phyloP scores from a whole-genome alignment of 2,797 vertebrate species.

The Apodemus agrarius region DNA sequence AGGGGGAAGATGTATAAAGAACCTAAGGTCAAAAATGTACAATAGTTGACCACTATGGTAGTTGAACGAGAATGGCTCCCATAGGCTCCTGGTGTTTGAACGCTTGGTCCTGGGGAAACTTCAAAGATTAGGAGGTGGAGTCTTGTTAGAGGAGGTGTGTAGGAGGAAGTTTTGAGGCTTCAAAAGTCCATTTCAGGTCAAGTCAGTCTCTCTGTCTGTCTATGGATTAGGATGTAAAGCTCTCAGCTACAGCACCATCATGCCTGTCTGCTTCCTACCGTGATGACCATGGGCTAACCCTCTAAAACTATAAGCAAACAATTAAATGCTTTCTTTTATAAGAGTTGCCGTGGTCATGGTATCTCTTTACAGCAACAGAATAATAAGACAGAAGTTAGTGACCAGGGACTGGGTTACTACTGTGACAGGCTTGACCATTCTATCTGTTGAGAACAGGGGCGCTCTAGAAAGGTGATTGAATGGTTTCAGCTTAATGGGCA shows the following conservation, averaged over 20 bases:
- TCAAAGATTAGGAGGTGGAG: neutral
- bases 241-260: neutral
- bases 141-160: neutral
- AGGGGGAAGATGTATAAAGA: neutral
- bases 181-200: neutral
- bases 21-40: neutral
- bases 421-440: no score
- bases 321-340: no score
- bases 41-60: neutral
- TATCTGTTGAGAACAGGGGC: no score
- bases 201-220: neutral
- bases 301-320: no score
- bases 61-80: neutral
- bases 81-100: neutral
- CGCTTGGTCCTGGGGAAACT: neutral
- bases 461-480: no score
- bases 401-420: no score
- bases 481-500: no score
- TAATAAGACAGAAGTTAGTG: no score
- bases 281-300: no score
- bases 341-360: no score
- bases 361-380: no score
- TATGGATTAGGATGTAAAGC: neutral
- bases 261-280: neutral
- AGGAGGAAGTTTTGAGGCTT: neutral